A percentile compares a stretch with the other conserved stretches of the same genome.
Evolutionary conservation across 2,888 invertebrate species (phyloP).

Genomic region (Oligia fasciuncula): DNA sequence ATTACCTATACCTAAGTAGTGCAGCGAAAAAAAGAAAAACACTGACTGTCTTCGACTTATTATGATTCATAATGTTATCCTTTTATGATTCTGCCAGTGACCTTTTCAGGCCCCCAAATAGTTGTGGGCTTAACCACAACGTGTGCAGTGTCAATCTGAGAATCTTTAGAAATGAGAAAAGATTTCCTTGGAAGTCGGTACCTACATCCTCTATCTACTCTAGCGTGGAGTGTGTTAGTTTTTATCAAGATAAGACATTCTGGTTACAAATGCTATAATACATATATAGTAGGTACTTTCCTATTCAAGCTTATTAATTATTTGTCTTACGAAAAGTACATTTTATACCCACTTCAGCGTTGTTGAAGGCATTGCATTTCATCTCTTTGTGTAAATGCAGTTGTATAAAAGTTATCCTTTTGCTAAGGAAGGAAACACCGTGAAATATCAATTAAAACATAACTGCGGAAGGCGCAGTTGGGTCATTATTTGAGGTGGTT

Average conservation of each 20-base stretch:
- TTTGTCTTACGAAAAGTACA: background rate
- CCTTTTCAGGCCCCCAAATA: too few relatives aligned
- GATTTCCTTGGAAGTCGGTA: background rate
- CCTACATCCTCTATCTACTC: background rate
- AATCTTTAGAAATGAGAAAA: background rate
- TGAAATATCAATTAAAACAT: conserved; percentile 28
- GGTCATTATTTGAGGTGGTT: too few relatives aligned
- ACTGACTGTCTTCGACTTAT: too few relatives aligned
- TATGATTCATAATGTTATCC: too few relatives aligned
- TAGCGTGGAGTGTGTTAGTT: background rate
- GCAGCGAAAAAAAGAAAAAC: too few relatives aligned
- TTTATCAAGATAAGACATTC: background rate
- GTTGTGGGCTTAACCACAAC: background rate
- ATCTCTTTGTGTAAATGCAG: conserved; percentile 18
- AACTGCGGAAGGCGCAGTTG: conserved; percentile 16
- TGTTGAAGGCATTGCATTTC: background rate
- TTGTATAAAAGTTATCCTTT: conserved; percentile 28
- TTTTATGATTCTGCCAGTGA: too few relatives aligned
- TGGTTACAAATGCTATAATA: background rate
- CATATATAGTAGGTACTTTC: background rate
- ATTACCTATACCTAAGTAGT: too few relatives aligned
- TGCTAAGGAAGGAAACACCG: conserved; percentile 34
- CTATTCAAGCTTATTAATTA: background rate
- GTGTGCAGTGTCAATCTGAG: background rate
- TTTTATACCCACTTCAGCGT: background rate